Percentiles rank a stretch among this genome's conserved stretches.
Conservation (phyloP, 2,797 vertebrate genomes). For the Sciurus vulgaris region DNA sequence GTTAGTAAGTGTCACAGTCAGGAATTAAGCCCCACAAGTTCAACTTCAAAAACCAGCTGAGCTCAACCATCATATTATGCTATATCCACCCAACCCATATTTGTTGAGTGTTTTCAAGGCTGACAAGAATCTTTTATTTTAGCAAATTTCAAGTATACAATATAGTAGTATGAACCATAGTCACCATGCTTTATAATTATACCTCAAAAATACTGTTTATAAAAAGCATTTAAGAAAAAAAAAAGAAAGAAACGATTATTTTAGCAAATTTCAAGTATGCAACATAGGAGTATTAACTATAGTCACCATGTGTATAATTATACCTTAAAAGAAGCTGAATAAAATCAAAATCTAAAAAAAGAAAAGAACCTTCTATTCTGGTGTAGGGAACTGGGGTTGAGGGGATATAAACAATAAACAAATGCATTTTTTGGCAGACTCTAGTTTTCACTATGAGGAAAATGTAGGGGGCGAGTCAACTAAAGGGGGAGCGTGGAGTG, state of each 20-base stretch:
- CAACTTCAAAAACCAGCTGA: neutral
- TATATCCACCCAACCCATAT: neutral
- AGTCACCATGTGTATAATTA: neutral
- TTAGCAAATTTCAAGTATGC: neutral
- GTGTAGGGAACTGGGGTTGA: neutral
- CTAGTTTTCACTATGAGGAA: neutral
- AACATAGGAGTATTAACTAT: neutral
- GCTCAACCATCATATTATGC: neutral
- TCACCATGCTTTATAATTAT: neutral
- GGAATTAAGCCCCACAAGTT: neutral
- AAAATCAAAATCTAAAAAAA: neutral
- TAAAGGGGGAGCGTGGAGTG: no score
- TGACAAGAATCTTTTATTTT: conserved; percentile 37
- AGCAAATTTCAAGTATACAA: neutral
- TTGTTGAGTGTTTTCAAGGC: neutral
- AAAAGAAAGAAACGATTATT: neutral
- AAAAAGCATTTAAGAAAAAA: neutral
- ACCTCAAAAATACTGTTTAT: neutral
- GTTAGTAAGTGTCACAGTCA: neutral
- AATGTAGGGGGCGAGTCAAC: accelerated
- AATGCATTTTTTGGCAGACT: neutral
- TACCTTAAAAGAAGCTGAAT: neutral
- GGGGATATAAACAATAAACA: neutral
- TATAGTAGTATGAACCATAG: neutral
- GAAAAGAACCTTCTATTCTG: neutral